Evolutionary conservation across 2,113 vertebrate genomes (phyloP), one percentile per base, ranked within the genome.

Genomic region (Pollimyrus isidori): DNA sequence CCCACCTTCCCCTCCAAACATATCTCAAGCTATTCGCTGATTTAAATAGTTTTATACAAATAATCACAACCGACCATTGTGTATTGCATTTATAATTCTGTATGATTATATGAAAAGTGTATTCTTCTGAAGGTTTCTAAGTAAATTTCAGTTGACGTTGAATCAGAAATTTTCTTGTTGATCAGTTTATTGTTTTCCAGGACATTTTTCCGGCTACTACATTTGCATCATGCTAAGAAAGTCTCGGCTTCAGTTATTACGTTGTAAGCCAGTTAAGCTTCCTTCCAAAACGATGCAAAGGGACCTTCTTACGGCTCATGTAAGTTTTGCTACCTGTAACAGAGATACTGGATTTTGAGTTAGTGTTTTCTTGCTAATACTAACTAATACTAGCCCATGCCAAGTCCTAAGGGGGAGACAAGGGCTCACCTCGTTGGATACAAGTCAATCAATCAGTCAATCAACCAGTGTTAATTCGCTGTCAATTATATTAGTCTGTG

Each of bases 151-250:
- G 4, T 80, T 73, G 65, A 73, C 7, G 1, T 69, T 13, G n/a
- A 30, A 35, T 73, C 26, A 73, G 26, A 73, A 26, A 73, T 76
- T 76, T 76, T 30, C 15, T 30, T 30, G 62, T 10, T 69, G 30
- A 76, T 17, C 13, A 76, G 2, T 76, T 23, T 85, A 15, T 58
- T 89, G 52, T 89, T 39, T 90, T 93, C 7, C 91, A 98, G 97
- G 95, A 92, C 10, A 92, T 49, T 94, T 94, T 56, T 95, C 90
- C 0, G 97, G 97, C 94, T 97, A 96, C n/a, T 11, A 30, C 92
- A 97, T 95, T 88, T 96, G 84, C 35, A 91, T 98, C 88, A 95
- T 97, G 95, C 91, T 98, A 90, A 96, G 96, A 93, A 97, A 96
- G 89, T 94, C 95, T 0, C 96, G 96, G 95, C 95, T 96, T 42